phyloP scores from a whole-genome alignment of 2,888 invertebrate genomes.

The Oithona nana region DNA sequence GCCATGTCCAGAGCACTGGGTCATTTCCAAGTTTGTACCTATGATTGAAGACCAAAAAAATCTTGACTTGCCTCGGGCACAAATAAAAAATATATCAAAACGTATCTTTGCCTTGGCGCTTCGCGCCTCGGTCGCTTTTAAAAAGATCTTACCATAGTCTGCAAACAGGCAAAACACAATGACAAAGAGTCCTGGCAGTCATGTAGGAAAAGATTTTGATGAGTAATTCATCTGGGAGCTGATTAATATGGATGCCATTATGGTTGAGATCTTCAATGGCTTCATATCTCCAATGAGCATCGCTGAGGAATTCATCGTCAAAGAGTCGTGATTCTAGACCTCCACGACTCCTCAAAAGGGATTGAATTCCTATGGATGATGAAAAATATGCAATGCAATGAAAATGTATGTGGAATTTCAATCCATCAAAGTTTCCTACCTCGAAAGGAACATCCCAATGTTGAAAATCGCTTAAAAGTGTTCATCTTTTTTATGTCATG shows the following conservation, averaged over 20 bases:
- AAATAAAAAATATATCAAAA: too few species aligned
- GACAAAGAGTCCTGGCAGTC: constrained; percentile 19
- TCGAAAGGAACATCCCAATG: not conserved
- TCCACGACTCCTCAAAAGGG: not conserved
- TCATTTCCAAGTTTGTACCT: constrained; percentile 18
- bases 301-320: not conserved
- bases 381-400: not conserved
- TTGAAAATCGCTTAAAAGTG: not conserved
- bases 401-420: too few species aligned
- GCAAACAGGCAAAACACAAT: constrained; percentile 20
- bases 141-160: constrained; percentile 17
- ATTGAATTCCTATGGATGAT: not conserved
- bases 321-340: not conserved
- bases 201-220: constrained; percentile 21
- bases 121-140: not conserved
- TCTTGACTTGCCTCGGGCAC: too few species aligned
- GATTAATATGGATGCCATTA: constrained; percentile 12
- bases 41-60: too few species aligned
- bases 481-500: not conserved
- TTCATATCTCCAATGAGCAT: not conserved
- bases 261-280: not conserved
- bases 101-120: too few species aligned
- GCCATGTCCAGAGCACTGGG: constrained; percentile 19
- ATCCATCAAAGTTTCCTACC: not conserved
- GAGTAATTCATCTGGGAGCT: constrained; percentile 20